phyloP scores from a whole-genome alignment of 1,140 invertebrate genomes.

The Drosophila yakuba region DNA sequence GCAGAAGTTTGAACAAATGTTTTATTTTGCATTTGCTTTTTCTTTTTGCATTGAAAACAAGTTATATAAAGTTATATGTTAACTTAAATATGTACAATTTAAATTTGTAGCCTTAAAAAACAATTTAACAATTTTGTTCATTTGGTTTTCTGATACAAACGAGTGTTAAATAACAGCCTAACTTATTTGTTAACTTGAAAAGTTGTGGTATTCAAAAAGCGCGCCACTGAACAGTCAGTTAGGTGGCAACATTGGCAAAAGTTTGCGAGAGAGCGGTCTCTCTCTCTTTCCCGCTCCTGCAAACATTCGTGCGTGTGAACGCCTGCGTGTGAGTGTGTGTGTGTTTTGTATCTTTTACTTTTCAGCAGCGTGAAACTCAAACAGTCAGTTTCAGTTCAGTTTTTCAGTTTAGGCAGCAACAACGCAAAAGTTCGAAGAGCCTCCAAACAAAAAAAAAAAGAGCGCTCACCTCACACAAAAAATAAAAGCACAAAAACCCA shows the following conservation, averaged over 20 bases:
- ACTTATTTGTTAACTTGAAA: not conserved
- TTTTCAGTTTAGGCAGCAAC: slow-evolving; percentile 28
- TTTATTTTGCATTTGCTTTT: not conserved
- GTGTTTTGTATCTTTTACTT: slow-evolving; percentile 80
- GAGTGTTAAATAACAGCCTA: not conserved
- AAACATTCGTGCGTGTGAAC: slow-evolving; percentile 58
- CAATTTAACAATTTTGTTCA: no score
- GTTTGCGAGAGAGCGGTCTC: slow-evolving; percentile 54
- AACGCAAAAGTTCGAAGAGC: slow-evolving; percentile 32
- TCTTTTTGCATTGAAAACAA: not conserved
- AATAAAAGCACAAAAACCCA: slow-evolving; percentile 61
- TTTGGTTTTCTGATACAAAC: no score
- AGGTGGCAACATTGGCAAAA: slow-evolving; percentile 65
- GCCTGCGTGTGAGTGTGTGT: slow-evolving; percentile 36
- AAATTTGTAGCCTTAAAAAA: no score
- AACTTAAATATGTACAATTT: no score
- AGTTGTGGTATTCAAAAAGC: slow-evolving; percentile 15
- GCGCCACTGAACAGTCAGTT: slow-evolving; percentile 3
- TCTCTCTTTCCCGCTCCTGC: slow-evolving; percentile 55
- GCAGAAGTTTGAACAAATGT: not conserved
- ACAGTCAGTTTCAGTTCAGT: slow-evolving; percentile 69
- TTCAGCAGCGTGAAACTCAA: slow-evolving; percentile 68
- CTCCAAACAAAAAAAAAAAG: slow-evolving; percentile 9
- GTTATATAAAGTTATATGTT: not conserved
- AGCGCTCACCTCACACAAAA: slow-evolving; percentile 3